Base-by-base conservation (phyloP, 2,888 invertebrate genomes). In the Agonum fuliginosum region DNA sequence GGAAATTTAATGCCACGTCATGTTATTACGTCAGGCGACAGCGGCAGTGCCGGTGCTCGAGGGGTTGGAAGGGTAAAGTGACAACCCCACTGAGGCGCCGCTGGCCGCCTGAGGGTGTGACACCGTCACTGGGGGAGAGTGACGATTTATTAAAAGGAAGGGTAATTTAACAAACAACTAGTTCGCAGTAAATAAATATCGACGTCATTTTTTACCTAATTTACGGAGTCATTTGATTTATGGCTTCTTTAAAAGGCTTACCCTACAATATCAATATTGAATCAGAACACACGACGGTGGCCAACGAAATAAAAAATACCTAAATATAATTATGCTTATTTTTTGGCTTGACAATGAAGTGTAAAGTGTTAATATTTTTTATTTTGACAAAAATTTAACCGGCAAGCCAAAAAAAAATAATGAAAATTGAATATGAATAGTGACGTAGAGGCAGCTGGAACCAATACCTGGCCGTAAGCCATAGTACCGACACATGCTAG, bases 1-100 rank as follows among this genome's bases (percentile, higher is more conserved):
- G 80, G 80, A 78, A 79, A 81, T 81, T 80, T 81, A 80, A 79
- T 79, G 79, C 79, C 80, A 78, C 80, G 79, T 80, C 81, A 79
- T 78, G 80, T 78, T 78, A 79, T 80, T 67, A 75, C 65, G 75
- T 75, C 75, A 67, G 48, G 62, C 65, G 22, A 43, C 43, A 41
- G 20, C 34, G 65, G 30, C 65, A n/a, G n/a, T n/a, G 34, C 17
- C 58, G 12, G n/a, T n/a, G n/a, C n/a, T n/a, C 5, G 54, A 20
- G 48, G 12, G 54, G 54, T 22, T 54, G 54, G 54, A 24, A 24
- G 24, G 12, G 19, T 8, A 20, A 19, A 10, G 24, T 10, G 10
- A 17, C 22, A n/a, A 20, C 41, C 67, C 67, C 67, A 41, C 5
- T 41, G 41, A 41, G 67, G 41, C 67, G 67, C 37, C 67, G 37